Evolutionary conservation across 64 coral and sea anemone genomes (phyloP), one percentile per base, ranked within the genome.

Genomic region (Porites australiensis): DNA sequence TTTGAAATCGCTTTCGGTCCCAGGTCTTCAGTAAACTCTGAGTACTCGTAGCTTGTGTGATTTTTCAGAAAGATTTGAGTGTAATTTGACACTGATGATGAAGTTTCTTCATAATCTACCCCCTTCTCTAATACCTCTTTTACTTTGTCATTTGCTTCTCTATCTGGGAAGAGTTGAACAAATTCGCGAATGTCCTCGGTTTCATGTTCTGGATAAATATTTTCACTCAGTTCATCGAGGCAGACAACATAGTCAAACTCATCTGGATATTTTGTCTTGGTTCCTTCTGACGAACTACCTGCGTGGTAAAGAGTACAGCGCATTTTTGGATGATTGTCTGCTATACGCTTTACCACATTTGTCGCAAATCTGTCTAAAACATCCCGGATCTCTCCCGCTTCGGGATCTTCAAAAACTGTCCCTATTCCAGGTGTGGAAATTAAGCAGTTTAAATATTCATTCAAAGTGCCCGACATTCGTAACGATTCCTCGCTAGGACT

Each of bases 221-320:
- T 78, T 51, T 90, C 78, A 79, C 89, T 90, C 4, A 90, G 76
- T 52, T 90, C 89, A 23, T 90, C 89, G 11, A 90, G 22, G 64
- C 89, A 90, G 20, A 90, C 44, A 54, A 58, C 78, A 66, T 80
- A 90, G 65, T 90, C 89, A 90, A 90, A 90, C 78, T 90, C 89
- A 90, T 90, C 76, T 57, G 89, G 89, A 58, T 57, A 79, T 82
- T 80, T 80, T 23, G 76, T 80, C 48, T 90, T 90, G 5, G 89
- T 90, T 64, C 77, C 89, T 90, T 90, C 89, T 54, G 89, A 72
- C 27, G 89, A 70, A 79, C 89, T 90, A 57, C 89, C 89, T 46
- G 64, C 76, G 20, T 51, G 52, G 75, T 70, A 90, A n/a, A 90
- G 52, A 69, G 77, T 58, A 69, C 89, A 90, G 20, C 89, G 89